A percentile compares a stretch with the other conserved stretches of the same genome.
phyloP scores from a whole-genome alignment of 2,113 vertebrate genomes.

The Himantopus leucocephalus region DNA sequence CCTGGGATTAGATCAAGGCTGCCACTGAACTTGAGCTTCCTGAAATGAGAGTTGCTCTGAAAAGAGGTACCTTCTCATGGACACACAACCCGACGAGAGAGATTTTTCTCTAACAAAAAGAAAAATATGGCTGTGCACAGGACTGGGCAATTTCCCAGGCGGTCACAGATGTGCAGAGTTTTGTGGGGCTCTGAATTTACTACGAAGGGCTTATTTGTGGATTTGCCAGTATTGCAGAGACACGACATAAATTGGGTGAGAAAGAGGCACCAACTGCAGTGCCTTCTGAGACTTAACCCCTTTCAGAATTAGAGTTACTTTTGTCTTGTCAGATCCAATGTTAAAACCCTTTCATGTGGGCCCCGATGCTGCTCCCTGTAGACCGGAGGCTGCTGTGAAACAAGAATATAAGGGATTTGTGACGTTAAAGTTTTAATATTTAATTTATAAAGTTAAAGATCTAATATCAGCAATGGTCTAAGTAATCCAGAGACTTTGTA shows the following conservation, averaged over 20 bases:
- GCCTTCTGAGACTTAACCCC: neutral
- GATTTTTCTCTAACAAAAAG: neutral
- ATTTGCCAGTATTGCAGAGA: neutral
- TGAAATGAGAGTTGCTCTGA: constrained; percentile 37
- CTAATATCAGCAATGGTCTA: neutral
- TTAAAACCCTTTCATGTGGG: neutral
- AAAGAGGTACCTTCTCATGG: constrained; percentile 41
- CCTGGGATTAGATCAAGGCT: constrained; percentile 63
- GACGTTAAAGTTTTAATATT: neutral
- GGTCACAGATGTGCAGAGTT: constrained; percentile 23
- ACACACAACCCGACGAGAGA: neutral
- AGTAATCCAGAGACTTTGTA: neutral
- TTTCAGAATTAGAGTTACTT: neutral
- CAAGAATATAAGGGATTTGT: neutral
- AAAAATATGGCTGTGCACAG: neutral
- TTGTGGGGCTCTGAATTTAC: constrained; percentile 3
- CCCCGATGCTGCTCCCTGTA: neutral
- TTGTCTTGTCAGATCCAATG: neutral
- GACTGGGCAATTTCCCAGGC: constrained; percentile 8
- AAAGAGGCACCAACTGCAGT: neutral
- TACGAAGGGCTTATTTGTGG: neutral
- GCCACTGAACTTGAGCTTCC: constrained; percentile 47
- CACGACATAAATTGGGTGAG: neutral
- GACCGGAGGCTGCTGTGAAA: neutral
- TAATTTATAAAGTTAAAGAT: neutral